Evolutionary conservation across 1,140 invertebrate species (phyloP).

Genomic region (Solenopsis fugax): DNA sequence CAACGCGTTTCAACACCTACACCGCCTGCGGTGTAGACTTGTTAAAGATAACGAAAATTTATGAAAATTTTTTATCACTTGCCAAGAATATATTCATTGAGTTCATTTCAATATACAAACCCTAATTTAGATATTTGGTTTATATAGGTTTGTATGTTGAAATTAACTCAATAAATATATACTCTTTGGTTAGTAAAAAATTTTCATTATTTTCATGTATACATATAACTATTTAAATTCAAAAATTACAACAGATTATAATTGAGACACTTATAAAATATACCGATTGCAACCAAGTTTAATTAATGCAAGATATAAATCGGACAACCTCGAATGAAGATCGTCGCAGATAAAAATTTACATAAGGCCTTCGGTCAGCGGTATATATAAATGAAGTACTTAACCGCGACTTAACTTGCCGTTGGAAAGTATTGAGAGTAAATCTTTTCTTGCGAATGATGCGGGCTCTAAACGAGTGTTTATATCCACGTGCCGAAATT

Average conservation of each 20-base stretch:
- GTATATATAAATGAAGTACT: background rate
- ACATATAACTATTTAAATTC: background rate
- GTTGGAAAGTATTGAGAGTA: background rate
- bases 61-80: constrained; percentile 14
- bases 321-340: background rate
- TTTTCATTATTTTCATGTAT: no score
- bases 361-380: background rate
- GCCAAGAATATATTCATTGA: background rate
- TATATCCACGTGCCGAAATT: constrained; percentile 22
- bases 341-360: constrained; percentile 15
- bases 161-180: no score
- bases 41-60: constrained; percentile 23
- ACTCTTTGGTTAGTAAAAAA: no score
- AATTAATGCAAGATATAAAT: constrained; percentile 22
- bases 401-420: background rate
- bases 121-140: no score
- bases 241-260: constrained; percentile 6
- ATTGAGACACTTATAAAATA: background rate
- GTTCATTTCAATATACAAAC: background rate
- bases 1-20: constrained; percentile 12
- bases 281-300: constrained; percentile 5
- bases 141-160: no score
- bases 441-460: constrained; percentile 11
- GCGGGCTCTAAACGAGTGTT: constrained; percentile 6
- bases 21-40: background rate